phyloP scores from a whole-genome alignment of 2,113 vertebrate genomes.

The Tiliqua scincoides region DNA sequence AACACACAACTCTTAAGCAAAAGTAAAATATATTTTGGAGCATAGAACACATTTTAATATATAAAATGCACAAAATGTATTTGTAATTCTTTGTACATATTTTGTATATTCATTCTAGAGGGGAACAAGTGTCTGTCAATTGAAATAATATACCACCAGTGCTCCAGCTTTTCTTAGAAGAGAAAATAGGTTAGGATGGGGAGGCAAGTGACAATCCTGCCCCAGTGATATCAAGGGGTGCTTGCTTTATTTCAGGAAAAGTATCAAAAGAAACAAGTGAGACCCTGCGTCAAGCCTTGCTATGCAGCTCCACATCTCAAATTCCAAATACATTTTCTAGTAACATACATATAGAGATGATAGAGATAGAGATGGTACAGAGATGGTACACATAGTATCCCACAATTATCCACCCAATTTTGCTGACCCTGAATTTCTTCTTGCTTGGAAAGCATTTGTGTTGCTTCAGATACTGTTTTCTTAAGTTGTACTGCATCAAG shows the following conservation, averaged over 20 bases:
- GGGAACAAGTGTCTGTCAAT: neutral
- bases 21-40: neutral
- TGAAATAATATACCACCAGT: neutral
- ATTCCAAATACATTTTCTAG: neutral
- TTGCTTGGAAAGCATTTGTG: no score
- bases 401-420: neutral
- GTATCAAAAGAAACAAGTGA: neutral
- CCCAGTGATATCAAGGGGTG: neutral
- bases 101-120: neutral
- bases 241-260: neutral
- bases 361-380: neutral
- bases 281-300: neutral
- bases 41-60: neutral
- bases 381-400: neutral
- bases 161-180: neutral
- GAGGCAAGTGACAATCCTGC: neutral
- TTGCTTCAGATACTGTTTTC: no score
- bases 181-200: neutral
- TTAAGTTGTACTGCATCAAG: neutral
- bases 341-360: no score
- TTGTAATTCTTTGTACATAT: neutral
- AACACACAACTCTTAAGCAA: neutral
- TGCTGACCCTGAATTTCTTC: neutral
- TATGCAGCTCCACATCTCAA: neutral
- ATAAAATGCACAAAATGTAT: neutral